Evolutionary conservation across 1,140 invertebrate genomes (phyloP), one percentile per base, ranked within the genome.

Genomic region (Ceratosolen fusciceps): DNA sequence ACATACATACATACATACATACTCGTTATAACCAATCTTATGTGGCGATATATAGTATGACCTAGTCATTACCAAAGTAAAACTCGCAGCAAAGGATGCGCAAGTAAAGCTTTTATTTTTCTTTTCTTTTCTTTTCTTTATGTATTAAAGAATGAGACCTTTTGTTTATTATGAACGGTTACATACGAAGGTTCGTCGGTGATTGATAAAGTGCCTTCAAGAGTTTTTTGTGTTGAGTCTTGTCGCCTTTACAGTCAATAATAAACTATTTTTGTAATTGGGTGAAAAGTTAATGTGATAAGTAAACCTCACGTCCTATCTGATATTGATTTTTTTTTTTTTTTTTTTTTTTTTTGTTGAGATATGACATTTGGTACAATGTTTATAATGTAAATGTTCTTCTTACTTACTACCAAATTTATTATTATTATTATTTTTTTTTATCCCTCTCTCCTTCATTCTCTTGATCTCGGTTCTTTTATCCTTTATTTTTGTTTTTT

Each of bases 61-160:
- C 86, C 89, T 90, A 90, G 89, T 90, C 89, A 90, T 89, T 90
- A 89, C 89, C 89, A 90, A 80, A 80, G 79, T 49, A 29, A 73
- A 76, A 76, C 74, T 76, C 74, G 74, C 74, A 75, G 73, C 58
- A 73, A 76, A n/a, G 21, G 19, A 54, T 14, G 62, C 49, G 52
- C 71, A 37, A 43, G 31, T 16, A 9, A 54, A 31, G 47, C 29
- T 26, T 52, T 75, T 65, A n/a, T n/a, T n/a, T n/a, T n/a, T n/a
- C n/a, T n/a, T n/a, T n/a, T n/a, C n/a, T n/a, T n/a, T n/a, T n/a
- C n/a, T n/a, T n/a, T n/a, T n/a, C n/a, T n/a, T n/a, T n/a, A n/a
- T n/a, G n/a, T n/a, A n/a, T 62, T 47, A 24, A 39, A 21, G 29
- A 49, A 75, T n/a, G 29, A 75, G 68, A 71, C 26, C 9, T 52